Evolutionary conservation across 2,797 vertebrate genomes (phyloP).

Genomic region (Macropodus opercularis): DNA sequence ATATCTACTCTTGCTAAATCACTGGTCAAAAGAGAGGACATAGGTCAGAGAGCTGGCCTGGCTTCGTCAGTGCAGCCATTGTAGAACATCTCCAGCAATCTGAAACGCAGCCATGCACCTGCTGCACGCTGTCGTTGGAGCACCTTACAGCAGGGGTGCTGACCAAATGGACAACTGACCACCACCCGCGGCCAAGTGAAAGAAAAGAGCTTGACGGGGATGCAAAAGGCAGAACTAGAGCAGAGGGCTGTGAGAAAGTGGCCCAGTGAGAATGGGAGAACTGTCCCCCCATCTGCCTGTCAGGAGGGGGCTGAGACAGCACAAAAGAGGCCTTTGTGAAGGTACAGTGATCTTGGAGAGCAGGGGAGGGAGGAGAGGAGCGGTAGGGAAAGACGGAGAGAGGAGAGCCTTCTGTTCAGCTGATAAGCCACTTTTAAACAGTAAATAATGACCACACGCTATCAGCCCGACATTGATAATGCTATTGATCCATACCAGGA

Average conservation of each 20-base stretch:
- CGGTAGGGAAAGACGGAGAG: neutral
- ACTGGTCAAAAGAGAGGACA: conserved; percentile 36
- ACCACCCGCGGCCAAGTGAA: conserved; percentile 35
- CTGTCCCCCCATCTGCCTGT: conserved; percentile 70
- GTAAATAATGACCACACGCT: neutral
- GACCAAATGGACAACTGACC: conserved; percentile 29
- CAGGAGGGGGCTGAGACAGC: conserved; percentile 52
- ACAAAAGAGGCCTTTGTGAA: conserved; percentile 80
- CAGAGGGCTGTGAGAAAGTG: conserved; percentile 76
- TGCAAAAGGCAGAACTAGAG: conserved; percentile 45
- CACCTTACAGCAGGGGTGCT: conserved; percentile 51
- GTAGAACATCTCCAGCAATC: conserved; percentile 38
- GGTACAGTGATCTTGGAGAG: conserved; percentile 70
- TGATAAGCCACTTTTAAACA: conserved; percentile 3
- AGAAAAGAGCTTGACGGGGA: conserved; percentile 43
- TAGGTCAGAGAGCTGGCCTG: conserved; percentile 48
- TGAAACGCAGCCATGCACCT: conserved; percentile 40
- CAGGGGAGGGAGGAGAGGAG: conserved; percentile 1
- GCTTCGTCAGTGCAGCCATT: conserved; percentile 14
- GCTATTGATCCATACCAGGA: conserved; percentile 9
- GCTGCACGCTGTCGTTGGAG: conserved; percentile 37
- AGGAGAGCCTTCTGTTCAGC: conserved; percentile 16
- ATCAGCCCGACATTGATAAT: neutral
- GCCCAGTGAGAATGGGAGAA: conserved; percentile 61
- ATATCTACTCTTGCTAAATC: conserved; percentile 38